Evolutionary conservation across 2,888 invertebrate species (phyloP), one percentile per base, ranked within the genome.

Genomic region (Synanthedon vespiformis): DNA sequence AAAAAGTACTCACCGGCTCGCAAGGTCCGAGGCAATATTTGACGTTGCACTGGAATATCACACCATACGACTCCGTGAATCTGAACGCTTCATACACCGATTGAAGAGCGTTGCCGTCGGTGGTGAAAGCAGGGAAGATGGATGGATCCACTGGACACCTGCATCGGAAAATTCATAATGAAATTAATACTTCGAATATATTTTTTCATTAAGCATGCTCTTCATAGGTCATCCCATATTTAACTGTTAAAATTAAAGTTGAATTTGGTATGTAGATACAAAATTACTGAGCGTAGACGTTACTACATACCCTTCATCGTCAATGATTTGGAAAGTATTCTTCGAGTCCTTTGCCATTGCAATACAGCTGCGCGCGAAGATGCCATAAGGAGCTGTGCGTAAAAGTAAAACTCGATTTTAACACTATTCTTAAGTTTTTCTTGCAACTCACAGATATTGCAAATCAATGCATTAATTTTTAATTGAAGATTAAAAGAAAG

Each of bases 261-360:
- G 16, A 16, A 16, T 16, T 16, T 16, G 16, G 16, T n/a, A n/a
- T n/a, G n/a, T n/a, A n/a, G n/a, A n/a, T n/a, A n/a, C n/a, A n/a
- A n/a, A n/a, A n/a, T n/a, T n/a, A n/a, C n/a, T n/a, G n/a, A n/a
- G n/a, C n/a, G n/a, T n/a, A n/a, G n/a, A n/a, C n/a, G n/a, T n/a
- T n/a, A n/a, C 6, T 27, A 65, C 89, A 73, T 67, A 93, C 93
- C 97, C 97, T 79, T 96, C 95, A 73, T 97, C 96, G 70, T 97
- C 96, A 70, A 97, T 97, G 70, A 97, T 97, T 75, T 96, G 95
- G 91, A 97, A 97, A 40, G 96, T 97, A 74, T 95, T 96, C 85
- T 96, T 95, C 4, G 96, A 95, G 79, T 97, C 97, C 84, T 97
- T 97, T 54, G 97, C 97, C 97, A 97, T 97, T 56, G 97, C 97